Conservation (phyloP, 2,113 vertebrate species). For the Corvus cornix region DNA sequence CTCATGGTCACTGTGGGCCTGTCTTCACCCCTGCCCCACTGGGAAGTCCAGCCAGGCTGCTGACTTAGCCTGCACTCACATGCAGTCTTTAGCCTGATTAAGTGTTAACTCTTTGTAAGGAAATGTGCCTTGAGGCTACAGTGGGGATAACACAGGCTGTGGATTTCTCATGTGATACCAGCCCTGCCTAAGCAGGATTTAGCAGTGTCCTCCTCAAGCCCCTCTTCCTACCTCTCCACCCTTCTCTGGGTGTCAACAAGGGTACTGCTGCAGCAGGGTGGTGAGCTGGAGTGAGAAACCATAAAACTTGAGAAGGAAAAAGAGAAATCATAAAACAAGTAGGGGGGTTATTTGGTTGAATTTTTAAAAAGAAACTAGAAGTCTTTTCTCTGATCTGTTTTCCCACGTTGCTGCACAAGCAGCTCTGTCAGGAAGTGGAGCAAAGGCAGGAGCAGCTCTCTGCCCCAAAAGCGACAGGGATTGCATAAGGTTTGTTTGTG, state of each 20-base stretch:
- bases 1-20: background rate
- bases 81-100: background rate
- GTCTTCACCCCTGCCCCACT: background rate
- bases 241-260: background rate
- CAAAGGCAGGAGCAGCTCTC: background rate
- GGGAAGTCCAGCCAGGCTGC: background rate
- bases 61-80: background rate
- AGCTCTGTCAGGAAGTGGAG: background rate
- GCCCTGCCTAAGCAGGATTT: constrained; percentile 18
- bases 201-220: background rate
- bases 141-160: background rate
- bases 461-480: background rate
- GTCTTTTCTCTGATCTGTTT: background rate
- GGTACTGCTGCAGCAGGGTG: background rate
- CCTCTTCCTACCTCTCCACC: background rate
- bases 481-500: background rate
- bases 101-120: background rate
- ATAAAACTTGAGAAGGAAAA: background rate
- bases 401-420: accelerated
- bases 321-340: background rate
- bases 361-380: background rate
- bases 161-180: background rate
- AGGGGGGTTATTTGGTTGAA: background rate
- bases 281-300: background rate
- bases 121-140: background rate